phyloP scores from a whole-genome alignment of 2,797 vertebrate genomes.

The Gambelia wislizenii region DNA sequence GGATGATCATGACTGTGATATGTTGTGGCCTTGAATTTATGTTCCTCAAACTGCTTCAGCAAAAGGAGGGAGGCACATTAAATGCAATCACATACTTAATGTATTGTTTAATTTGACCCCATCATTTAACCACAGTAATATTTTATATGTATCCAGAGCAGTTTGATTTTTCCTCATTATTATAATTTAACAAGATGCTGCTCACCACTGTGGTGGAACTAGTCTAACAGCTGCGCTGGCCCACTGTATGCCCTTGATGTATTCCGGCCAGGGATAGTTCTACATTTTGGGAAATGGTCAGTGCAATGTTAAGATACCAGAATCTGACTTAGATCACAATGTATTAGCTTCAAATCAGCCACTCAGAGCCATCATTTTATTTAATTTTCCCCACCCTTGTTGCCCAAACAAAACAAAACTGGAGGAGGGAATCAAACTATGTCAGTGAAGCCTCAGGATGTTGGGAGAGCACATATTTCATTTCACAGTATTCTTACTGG shows the following conservation, averaged over 20 bases:
- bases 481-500: background rate
- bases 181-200: too few species aligned
- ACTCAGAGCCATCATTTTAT: too few species aligned
- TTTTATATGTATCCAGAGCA: background rate
- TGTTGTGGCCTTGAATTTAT: too few species aligned
- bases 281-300: background rate
- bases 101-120: background rate
- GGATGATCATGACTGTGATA: too few species aligned
- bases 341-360: background rate
- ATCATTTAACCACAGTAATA: background rate
- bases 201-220: too few species aligned
- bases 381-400: too few species aligned
- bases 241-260: background rate
- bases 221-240: too few species aligned
- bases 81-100: background rate
- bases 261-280: conserved; percentile 52
- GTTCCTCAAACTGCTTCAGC: too few species aligned
- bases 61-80: too few species aligned
- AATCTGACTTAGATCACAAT: background rate
- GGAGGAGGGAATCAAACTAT: background rate
- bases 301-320: background rate
- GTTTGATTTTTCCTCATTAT: too few species aligned
- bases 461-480: background rate
- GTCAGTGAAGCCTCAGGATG: background rate
- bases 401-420: background rate